Conservation (phyloP, 2,797 vertebrate species). For the Spinibarbus caldwelli region DNA sequence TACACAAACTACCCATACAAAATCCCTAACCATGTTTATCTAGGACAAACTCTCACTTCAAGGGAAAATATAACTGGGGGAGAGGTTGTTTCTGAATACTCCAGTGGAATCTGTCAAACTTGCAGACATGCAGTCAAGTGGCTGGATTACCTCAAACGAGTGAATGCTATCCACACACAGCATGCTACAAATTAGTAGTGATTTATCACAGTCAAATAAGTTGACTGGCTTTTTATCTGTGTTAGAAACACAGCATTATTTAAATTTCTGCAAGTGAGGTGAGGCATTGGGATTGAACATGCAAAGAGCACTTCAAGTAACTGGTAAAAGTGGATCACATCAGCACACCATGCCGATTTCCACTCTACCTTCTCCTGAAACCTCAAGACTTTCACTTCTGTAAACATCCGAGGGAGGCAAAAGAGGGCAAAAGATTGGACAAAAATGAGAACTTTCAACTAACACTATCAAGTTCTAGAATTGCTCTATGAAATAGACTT, state of each 20-base stretch:
- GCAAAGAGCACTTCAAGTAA: slow-evolving; percentile 60
- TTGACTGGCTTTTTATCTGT: not conserved
- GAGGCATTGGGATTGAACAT: slow-evolving; percentile 64
- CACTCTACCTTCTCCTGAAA: slow-evolving; percentile 88
- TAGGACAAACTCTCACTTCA: not conserved
- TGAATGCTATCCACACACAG: slow-evolving; percentile 33
- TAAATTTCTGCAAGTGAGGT: slow-evolving; percentile 18
- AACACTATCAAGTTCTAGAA: slow-evolving; percentile 41
- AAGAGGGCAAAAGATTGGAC: slow-evolving; percentile 75
- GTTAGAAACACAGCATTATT: slow-evolving; percentile 20
- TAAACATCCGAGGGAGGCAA: slow-evolving; percentile 88
- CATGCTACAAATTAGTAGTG: slow-evolving; percentile 37
- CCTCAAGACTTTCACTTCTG: slow-evolving; percentile 99
- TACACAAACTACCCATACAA: too few relatives aligned
- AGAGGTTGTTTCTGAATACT: not conserved
- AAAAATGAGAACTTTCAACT: slow-evolving; percentile 58
- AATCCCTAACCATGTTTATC: not conserved
- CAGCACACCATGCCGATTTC: slow-evolving; percentile 85
- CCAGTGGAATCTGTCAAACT: slow-evolving; percentile 48
- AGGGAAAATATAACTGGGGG: not conserved
- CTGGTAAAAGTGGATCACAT: slow-evolving; percentile 72
- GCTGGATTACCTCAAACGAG: slow-evolving; percentile 8
- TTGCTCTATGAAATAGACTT: slow-evolving; percentile 48
- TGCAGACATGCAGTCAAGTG: slow-evolving; percentile 59
- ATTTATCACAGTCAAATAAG: not conserved